These are phyloP conservation scores for Hyaena hyaena DNA, from an alignment of 2,113 vertebrate genomes.

Conservation along the genomic window DNA sequence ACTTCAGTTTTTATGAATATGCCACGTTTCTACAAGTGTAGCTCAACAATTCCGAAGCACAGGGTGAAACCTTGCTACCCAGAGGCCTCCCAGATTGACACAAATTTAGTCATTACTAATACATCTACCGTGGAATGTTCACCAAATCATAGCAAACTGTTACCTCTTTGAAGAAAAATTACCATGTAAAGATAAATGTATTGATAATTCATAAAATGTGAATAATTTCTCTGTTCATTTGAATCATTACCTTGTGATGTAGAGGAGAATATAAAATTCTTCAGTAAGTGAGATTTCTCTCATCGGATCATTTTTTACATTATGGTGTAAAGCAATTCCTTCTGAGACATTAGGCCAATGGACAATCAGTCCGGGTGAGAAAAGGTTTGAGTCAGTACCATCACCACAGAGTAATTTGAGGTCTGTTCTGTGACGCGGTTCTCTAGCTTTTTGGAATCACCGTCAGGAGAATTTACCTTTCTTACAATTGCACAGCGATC, in stretches of 20 bases:
- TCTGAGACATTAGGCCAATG: neutral
- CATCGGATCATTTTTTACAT: neutral
- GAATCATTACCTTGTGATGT: rapidly evolving
- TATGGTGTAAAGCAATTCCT: neutral
- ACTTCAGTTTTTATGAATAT: neutral
- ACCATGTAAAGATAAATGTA: neutral
- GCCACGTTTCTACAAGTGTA: neutral
- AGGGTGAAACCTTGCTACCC: neutral
- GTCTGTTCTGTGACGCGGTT: rapidly evolving
- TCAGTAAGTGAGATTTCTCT: neutral
- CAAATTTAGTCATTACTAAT: neutral
- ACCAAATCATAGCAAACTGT: neutral
- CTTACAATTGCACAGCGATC: neutral
- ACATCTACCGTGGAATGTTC: neutral
- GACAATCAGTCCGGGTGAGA: slow-evolving; percentile 32
- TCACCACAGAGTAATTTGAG: neutral
- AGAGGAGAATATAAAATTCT: neutral
- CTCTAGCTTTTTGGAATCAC: neutral
- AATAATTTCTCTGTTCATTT: neutral
- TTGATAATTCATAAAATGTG: neutral
- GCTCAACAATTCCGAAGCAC: neutral
- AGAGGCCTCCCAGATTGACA: neutral
- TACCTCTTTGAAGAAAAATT: neutral
- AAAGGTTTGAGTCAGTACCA: slow-evolving; percentile 34
- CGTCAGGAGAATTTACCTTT: neutral